Evolutionary conservation across 2,888 invertebrate genomes (phyloP).

Genomic region (Cantharis nigra): DNA sequence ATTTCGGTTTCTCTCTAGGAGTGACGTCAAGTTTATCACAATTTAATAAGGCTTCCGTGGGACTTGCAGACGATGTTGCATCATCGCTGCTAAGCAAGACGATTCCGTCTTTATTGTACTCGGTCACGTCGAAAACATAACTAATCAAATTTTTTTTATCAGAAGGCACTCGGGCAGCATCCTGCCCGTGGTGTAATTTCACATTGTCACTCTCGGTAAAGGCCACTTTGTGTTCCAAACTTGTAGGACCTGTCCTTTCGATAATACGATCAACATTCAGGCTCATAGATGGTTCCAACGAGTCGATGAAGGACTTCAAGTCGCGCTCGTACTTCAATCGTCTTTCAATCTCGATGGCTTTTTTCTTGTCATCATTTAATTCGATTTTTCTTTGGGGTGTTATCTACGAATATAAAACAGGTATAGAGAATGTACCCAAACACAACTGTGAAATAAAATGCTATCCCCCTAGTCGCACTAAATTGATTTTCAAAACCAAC

Average conservation of each 20-base stretch:
- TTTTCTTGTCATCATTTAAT: slow-evolving; percentile 68
- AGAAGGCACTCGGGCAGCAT: slow-evolving; percentile 14
- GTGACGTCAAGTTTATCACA: slow-evolving; percentile 4
- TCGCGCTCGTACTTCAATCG: slow-evolving; percentile 58
- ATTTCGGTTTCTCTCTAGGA: slow-evolving; percentile 54
- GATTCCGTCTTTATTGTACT: slow-evolving; percentile 38
- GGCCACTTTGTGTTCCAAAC: slow-evolving; percentile 31
- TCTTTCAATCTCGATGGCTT: slow-evolving; percentile 69
- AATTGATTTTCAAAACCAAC: slow-evolving; percentile 41
- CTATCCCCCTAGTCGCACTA: no score
- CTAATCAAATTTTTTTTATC: slow-evolving; percentile 37
- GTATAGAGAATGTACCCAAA: not conserved
- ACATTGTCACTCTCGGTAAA: slow-evolving; percentile 6
- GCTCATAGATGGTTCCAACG: slow-evolving; percentile 32
- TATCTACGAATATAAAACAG: slow-evolving; percentile 56
- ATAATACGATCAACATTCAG: slow-evolving; percentile 16
- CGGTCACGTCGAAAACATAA: slow-evolving; percentile 44
- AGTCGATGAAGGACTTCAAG: slow-evolving; percentile 46
- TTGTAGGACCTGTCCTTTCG: slow-evolving; percentile 7
- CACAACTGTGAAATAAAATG: not conserved
- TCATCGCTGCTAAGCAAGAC: slow-evolving; percentile 7
- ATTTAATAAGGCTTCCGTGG: not conserved
- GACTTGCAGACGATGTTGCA: not conserved
- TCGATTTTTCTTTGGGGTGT: slow-evolving; percentile 66
- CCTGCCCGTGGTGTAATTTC: slow-evolving; percentile 28